Conservation (phyloP, 1,140 invertebrate species). For the Cephus cinctus region DNA sequence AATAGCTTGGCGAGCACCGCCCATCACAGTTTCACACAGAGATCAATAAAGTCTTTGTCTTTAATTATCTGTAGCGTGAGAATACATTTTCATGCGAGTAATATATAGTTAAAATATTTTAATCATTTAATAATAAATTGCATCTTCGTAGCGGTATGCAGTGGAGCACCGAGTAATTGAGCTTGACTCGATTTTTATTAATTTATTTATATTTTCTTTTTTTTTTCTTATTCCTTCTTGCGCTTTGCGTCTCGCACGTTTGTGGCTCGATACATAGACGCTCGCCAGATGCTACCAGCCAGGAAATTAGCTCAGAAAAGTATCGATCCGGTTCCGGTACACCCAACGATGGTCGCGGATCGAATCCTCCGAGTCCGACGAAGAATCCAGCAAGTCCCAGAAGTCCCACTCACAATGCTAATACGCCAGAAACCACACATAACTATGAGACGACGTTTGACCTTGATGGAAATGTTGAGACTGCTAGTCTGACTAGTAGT, state of each 20-base stretch:
- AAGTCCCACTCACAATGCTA: slow-evolving; percentile 41
- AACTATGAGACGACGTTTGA: slow-evolving; percentile 84
- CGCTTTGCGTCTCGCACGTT: slow-evolving; percentile 32
- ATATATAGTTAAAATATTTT: no score
- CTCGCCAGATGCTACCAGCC: slow-evolving; percentile 50
- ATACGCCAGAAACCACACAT: slow-evolving; percentile 53
- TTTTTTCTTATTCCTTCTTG: slow-evolving; percentile 28
- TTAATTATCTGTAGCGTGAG: no score
- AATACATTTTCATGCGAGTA: no score
- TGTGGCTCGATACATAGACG: slow-evolving; percentile 43
- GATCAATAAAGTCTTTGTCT: no score
- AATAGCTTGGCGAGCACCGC: no score
- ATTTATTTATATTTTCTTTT: slow-evolving; percentile 24
- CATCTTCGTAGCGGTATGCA: no score
- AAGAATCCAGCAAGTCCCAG: slow-evolving; percentile 46
- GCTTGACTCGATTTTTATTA: no score
- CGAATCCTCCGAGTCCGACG: slow-evolving; percentile 47
- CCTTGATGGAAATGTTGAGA: slow-evolving; percentile 81
- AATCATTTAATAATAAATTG: no score
- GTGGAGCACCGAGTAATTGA: no score
- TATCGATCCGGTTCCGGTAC: slow-evolving; percentile 46
- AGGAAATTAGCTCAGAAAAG: slow-evolving; percentile 49
- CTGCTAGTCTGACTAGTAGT: slow-evolving; percentile 62
- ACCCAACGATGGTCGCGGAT: slow-evolving; percentile 40
- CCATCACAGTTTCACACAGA: no score